phyloP scores from a whole-genome alignment of 2,797 vertebrate genomes.

The Danio tinwini region DNA sequence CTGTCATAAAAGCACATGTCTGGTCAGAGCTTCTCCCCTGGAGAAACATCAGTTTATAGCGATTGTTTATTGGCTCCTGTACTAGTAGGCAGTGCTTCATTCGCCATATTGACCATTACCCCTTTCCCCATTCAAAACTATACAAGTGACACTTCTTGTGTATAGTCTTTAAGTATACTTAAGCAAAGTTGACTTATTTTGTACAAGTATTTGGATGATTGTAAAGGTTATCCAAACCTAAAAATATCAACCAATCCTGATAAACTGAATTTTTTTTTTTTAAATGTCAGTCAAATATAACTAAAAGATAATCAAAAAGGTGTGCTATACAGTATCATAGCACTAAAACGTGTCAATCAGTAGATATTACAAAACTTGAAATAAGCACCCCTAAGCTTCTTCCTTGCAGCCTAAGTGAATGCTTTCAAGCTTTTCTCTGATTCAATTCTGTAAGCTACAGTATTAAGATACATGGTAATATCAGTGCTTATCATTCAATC shows the following conservation, averaged over 20 bases:
- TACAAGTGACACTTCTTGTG: too few relatives aligned
- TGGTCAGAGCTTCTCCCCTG: too few relatives aligned
- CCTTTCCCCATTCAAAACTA: too few relatives aligned
- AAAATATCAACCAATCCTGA: not conserved
- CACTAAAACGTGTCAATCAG: not conserved
- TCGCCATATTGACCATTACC: too few relatives aligned
- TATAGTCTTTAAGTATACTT: too few relatives aligned
- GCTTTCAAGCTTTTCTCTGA: constrained; percentile 14
- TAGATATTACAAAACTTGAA: not conserved
- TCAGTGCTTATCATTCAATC: constrained; percentile 54
- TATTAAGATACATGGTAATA: constrained; percentile 36
- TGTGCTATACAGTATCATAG: not conserved
- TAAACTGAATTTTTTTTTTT: too few relatives aligned
- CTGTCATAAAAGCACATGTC: too few relatives aligned
- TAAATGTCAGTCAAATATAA: not conserved
- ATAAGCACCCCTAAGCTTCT: not conserved
- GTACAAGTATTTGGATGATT: not conserved
- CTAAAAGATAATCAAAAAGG: not conserved
- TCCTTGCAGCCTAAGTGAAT: not conserved
- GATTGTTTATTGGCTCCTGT: too few relatives aligned
- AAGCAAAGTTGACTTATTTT: too few relatives aligned
- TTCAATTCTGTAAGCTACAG: constrained; percentile 4
- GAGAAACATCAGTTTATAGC: too few relatives aligned
- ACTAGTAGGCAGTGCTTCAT: too few relatives aligned
- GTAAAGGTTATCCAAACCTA: not conserved